These are phyloP conservation scores for Anoplopoma fimbria DNA, from an alignment of 2,113 vertebrate species.

Conservation along the genomic window DNA sequence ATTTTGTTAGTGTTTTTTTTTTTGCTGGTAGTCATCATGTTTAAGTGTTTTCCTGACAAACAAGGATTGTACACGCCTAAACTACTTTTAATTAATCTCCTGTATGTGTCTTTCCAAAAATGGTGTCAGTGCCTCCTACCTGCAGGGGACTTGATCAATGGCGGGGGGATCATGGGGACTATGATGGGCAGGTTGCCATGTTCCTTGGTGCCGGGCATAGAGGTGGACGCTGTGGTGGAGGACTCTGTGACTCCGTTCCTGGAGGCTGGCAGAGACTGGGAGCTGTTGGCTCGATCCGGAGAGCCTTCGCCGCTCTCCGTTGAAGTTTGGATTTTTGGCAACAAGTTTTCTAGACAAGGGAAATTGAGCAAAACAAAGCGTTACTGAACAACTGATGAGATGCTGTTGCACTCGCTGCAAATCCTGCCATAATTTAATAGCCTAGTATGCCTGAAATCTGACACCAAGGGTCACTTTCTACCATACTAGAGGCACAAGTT, in stretches of 20 bases:
- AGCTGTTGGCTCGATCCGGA: slow-evolving; percentile 91
- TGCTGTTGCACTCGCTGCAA: slow-evolving; percentile 1
- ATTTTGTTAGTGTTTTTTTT: not conserved
- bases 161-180: slow-evolving; percentile 96
- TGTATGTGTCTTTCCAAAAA: slow-evolving; percentile 19
- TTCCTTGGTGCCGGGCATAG: slow-evolving; percentile 92
- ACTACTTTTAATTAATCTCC: slow-evolving; percentile 18
- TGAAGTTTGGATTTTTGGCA: slow-evolving; percentile 94
- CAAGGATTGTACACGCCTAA: not conserved
- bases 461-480: not conserved
- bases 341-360: slow-evolving; percentile 93
- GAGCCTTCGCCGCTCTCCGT: slow-evolving; percentile 91
- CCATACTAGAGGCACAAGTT: not conserved
- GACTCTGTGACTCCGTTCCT: slow-evolving; percentile 94
- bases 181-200: slow-evolving; percentile 96
- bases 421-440: not conserved
- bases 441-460: not conserved
- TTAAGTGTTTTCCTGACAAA: slow-evolving; percentile 1
- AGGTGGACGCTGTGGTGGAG: slow-evolving; percentile 89
- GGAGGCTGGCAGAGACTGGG: slow-evolving; percentile 89
- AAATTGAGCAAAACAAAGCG: slow-evolving; percentile 42
- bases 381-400: slow-evolving; percentile 19
- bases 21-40: not conserved
- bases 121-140: slow-evolving; percentile 83
- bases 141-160: slow-evolving; percentile 97